These are phyloP conservation scores for Tillus elongatus DNA, from an alignment of 2,888 invertebrate species.

Conservation along the genomic window DNA sequence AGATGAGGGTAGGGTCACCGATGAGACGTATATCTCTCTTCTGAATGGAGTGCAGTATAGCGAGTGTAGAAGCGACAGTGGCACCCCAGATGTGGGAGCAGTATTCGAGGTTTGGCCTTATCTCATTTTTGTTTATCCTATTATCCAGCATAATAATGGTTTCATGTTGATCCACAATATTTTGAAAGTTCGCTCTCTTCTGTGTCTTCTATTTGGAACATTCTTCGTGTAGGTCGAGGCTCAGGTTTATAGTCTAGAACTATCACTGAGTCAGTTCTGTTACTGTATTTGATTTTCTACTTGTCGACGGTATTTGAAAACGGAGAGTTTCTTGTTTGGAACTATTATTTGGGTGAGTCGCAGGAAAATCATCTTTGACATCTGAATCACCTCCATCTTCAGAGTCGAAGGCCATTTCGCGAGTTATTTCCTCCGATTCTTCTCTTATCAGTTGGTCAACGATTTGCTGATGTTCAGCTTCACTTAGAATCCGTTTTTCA, in stretches of 20 bases:
- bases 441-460: not conserved
- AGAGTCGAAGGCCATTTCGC: conserved; percentile 7
- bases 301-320: not conserved
- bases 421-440: not conserved
- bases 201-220: not conserved
- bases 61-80: no score
- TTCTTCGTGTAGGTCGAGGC: not conserved
- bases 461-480: not conserved
- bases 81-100: no score
- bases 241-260: conserved; percentile 4
- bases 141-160: not conserved
- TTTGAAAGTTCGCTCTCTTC: not conserved
- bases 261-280: conserved; percentile 5
- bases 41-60: no score
- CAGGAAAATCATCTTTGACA: conserved; percentile 6
- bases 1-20: no score
- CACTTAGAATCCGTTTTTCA: not conserved
- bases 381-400: conserved; percentile 6
- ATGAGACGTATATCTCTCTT: no score
- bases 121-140: conserved; percentile 1
- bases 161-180: not conserved
- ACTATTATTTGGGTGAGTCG: conserved; percentile 5
- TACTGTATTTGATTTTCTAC: conserved; percentile 1
- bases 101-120: no score
- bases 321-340: not conserved